Percentiles rank a stretch among this genome's conserved stretches.
Evolutionary conservation across 1,140 invertebrate species (phyloP).

Genomic region (Danaus melanippus): DNA sequence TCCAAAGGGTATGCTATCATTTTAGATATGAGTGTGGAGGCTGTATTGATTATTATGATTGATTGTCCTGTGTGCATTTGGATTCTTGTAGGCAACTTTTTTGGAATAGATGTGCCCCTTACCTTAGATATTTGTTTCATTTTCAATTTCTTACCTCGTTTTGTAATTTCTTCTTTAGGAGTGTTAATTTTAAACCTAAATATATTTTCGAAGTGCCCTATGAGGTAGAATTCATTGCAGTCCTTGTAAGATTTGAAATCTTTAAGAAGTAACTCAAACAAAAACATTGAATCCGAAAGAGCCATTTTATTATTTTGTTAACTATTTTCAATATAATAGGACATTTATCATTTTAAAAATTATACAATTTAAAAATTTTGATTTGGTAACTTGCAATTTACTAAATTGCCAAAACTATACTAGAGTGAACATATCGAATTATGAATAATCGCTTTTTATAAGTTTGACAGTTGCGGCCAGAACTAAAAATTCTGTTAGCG

Average conservation of each 20-base stretch:
- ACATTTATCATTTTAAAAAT: slow-evolving; percentile 17
- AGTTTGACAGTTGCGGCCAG: not conserved
- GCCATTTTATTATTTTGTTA: slow-evolving; percentile 34
- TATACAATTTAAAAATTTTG: slow-evolving; percentile 13
- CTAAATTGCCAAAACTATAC: slow-evolving; percentile 31
- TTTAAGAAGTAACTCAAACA: slow-evolving; percentile 50
- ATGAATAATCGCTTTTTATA: no score
- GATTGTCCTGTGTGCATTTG: slow-evolving; percentile 26
- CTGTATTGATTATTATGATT: slow-evolving; percentile 30
- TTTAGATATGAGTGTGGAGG: slow-evolving; percentile 28
- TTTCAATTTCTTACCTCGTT: slow-evolving; percentile 20
- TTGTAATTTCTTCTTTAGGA: slow-evolving; percentile 18
- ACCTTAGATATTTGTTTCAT: slow-evolving; percentile 26
- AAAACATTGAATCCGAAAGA: slow-evolving; percentile 55
- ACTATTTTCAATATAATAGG: slow-evolving; percentile 12
- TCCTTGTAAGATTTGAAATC: slow-evolving; percentile 30
- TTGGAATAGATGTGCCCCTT: slow-evolving; percentile 7
- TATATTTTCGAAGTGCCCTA: slow-evolving; percentile 41
- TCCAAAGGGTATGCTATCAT: slow-evolving; percentile 45
- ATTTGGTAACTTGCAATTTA: slow-evolving; percentile 39
- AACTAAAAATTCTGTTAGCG: no score
- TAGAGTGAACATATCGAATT: no score
- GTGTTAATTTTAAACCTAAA: slow-evolving; percentile 42
- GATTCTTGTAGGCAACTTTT: slow-evolving; percentile 7
- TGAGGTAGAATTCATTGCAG: slow-evolving; percentile 34